Conservation (phyloP, 2,113 vertebrate genomes). For the Crocuta crocuta region DNA sequence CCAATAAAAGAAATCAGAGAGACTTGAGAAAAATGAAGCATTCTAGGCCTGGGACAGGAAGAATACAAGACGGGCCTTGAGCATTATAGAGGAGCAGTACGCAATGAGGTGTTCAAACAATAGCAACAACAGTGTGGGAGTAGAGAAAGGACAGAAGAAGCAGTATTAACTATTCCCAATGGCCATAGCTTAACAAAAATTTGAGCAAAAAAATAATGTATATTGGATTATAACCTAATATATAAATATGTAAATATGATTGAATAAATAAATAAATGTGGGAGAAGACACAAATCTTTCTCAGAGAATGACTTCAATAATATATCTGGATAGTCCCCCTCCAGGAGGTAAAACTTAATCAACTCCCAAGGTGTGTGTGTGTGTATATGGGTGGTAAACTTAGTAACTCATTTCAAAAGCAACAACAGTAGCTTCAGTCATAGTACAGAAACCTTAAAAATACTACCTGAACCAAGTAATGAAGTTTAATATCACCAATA, state of each 20-base stretch:
- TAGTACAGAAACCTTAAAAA: background rate
- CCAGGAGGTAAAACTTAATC: background rate
- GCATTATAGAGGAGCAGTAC: background rate
- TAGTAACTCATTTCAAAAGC: background rate
- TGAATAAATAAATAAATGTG: background rate
- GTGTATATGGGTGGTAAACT: background rate
- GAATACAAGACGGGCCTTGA: background rate
- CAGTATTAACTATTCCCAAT: background rate
- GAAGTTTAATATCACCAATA: background rate
- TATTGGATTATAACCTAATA: background rate
- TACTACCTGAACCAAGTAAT: background rate
- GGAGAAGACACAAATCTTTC: background rate
- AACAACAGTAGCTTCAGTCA: background rate
- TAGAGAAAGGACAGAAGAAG: background rate
- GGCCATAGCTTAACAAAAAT: background rate
- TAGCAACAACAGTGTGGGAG: background rate
- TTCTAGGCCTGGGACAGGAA: background rate
- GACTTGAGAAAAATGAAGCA: background rate
- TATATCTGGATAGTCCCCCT: background rate
- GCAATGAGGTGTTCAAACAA: background rate
- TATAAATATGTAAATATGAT: background rate
- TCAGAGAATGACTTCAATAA: background rate
- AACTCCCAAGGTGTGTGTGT: background rate
- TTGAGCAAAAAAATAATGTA: background rate
- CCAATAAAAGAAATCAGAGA: background rate